These are phyloP conservation scores for Rotaria magnacalcarata DNA, from an alignment of 2,888 invertebrate species.

Conservation along the genomic window DNA sequence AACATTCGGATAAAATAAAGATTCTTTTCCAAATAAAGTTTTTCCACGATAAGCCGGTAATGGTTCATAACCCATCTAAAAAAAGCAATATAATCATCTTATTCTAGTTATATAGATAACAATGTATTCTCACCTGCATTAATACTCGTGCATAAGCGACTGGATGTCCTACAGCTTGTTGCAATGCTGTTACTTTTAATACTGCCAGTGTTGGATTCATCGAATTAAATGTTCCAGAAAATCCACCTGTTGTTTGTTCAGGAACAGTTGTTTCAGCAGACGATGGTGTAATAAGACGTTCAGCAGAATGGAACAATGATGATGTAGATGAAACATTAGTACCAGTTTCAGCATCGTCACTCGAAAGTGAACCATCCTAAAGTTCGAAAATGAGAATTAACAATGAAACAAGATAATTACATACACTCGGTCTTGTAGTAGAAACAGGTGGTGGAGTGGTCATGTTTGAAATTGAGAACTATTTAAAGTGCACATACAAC, in stretches of 20 bases:
- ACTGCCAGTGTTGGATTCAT: background rate
- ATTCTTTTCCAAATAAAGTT: slow-evolving; percentile 43
- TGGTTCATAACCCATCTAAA: slow-evolving; percentile 45
- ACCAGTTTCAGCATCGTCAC: background rate
- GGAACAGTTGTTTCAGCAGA: background rate
- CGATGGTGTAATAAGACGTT: background rate
- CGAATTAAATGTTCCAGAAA: background rate
- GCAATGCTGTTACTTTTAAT: slow-evolving; percentile 12
- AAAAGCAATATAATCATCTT: background rate
- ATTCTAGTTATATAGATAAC: too few species aligned
- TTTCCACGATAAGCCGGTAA: slow-evolving; percentile 40
- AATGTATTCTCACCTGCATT: background rate
- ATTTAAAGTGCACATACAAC: background rate
- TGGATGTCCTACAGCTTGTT: slow-evolving; percentile 24
- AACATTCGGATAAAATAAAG: slow-evolving; percentile 43
- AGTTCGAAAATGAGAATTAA: background rate
- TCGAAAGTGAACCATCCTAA: background rate
- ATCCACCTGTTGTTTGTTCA: background rate
- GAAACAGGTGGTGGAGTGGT: background rate
- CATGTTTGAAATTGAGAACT: background rate
- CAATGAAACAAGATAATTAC: background rate
- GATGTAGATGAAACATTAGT: background rate
- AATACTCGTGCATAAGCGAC: slow-evolving; percentile 2
- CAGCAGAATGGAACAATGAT: background rate
- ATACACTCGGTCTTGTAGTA: background rate